Evolutionary conservation across 2,797 vertebrate genomes (phyloP).

Genomic region (Schizothorax lantsangensis): DNA sequence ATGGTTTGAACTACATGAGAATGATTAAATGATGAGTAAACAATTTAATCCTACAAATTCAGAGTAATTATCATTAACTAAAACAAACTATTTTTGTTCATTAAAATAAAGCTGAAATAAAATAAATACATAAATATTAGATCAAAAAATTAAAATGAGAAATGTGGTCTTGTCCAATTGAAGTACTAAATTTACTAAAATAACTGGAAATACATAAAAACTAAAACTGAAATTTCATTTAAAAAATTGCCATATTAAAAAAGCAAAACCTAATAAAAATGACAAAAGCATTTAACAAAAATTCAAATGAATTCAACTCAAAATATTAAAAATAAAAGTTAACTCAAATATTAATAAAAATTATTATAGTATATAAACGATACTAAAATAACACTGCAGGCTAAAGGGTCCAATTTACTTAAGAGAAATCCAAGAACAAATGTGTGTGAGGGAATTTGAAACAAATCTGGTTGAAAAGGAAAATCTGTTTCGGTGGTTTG

Average conservation of each 20-base stretch:
- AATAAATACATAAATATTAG: neutral
- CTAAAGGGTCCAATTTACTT: neutral
- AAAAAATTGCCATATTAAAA: too few species aligned
- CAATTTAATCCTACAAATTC: neutral
- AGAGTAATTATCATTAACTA: neutral
- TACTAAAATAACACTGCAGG: neutral
- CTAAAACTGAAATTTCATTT: neutral
- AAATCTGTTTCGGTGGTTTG: neutral
- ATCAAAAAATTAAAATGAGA: neutral
- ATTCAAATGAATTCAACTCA: too few species aligned
- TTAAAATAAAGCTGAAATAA: neutral
- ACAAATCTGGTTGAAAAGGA: neutral
- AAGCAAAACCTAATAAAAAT: too few species aligned
- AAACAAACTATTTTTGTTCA: neutral
- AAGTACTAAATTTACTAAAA: neutral
- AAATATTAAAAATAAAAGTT: neutral
- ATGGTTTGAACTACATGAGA: too few species aligned
- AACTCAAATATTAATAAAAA: neutral
- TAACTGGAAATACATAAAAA: neutral
- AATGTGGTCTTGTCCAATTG: neutral
- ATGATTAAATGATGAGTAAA: too few species aligned
- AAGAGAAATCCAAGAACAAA: neutral
- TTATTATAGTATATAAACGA: neutral
- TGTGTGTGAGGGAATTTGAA: neutral
- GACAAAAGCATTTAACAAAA: too few species aligned